phyloP scores from a whole-genome alignment of 2,888 invertebrate genomes.

The Craniophora ligustri region DNA sequence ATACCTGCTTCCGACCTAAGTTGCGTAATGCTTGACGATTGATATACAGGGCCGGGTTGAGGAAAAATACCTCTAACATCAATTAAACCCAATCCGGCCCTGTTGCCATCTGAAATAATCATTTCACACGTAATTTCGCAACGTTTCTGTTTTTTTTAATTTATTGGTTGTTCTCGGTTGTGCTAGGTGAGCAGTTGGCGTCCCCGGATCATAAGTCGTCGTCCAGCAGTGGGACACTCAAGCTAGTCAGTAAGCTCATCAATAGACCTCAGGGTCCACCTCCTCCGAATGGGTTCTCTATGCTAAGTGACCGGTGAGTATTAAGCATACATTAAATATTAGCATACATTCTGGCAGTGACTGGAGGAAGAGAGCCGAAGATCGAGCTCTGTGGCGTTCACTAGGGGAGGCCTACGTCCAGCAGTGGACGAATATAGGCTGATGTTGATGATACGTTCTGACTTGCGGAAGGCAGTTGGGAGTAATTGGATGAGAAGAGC shows the following conservation, averaged over 20 bases:
- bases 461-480: too few species aligned
- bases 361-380: too few species aligned
- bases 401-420: too few species aligned
- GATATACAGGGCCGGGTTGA: neutral
- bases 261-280: conserved; percentile 70
- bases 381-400: too few species aligned
- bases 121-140: neutral
- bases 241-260: conserved; percentile 78
- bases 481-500: too few species aligned
- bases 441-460: too few species aligned
- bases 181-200: conserved; percentile 70
- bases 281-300: conserved; percentile 59
- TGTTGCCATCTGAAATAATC: conserved; percentile 13
- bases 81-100: neutral
- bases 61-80: neutral
- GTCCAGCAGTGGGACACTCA: conserved; percentile 57
- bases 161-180: neutral
- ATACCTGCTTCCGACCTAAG: conserved; percentile 11
- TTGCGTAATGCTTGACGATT: conserved; percentile 30
- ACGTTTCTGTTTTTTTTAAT: too few species aligned
- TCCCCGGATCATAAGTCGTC: conserved; percentile 80
- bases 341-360: too few species aligned
- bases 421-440: too few species aligned
- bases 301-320: conserved; percentile 69
- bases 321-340: neutral